phyloP scores from a whole-genome alignment of 2,113 vertebrate species.

The Thinocorus orbignyianus region DNA sequence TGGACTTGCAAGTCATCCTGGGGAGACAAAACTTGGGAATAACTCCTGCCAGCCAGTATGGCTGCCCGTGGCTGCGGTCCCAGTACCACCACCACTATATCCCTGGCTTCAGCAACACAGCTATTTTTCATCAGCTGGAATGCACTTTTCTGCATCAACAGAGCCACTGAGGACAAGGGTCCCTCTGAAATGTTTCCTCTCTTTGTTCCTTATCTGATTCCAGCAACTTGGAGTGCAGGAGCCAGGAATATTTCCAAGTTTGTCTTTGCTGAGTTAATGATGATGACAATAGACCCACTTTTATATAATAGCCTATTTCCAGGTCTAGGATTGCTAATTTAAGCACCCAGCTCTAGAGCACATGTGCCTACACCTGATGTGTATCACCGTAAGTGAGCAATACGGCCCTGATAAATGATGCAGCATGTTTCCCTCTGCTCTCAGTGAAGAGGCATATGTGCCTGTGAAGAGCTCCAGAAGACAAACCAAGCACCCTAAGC shows the following conservation, averaged over 20 bases:
- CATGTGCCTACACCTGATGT: background rate
- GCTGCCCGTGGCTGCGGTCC: background rate
- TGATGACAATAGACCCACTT: background rate
- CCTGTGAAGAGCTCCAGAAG: background rate
- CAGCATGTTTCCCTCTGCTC: background rate
- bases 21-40: fast-evolving
- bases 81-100: fast-evolving
- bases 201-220: background rate
- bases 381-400: background rate
- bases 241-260: background rate
- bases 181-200: background rate
- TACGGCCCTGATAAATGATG: background rate
- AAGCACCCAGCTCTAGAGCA: background rate
- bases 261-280: background rate
- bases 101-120: background rate
- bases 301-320: background rate
- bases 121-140: background rate
- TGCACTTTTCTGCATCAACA: background rate
- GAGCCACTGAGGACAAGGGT: background rate
- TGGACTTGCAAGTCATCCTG: background rate
- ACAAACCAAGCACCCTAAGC: background rate
- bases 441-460: background rate
- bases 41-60: background rate
- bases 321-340: background rate
- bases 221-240: background rate